Base-by-base conservation (phyloP, 2,888 invertebrate species). In the Electrophaes corylata region DNA sequence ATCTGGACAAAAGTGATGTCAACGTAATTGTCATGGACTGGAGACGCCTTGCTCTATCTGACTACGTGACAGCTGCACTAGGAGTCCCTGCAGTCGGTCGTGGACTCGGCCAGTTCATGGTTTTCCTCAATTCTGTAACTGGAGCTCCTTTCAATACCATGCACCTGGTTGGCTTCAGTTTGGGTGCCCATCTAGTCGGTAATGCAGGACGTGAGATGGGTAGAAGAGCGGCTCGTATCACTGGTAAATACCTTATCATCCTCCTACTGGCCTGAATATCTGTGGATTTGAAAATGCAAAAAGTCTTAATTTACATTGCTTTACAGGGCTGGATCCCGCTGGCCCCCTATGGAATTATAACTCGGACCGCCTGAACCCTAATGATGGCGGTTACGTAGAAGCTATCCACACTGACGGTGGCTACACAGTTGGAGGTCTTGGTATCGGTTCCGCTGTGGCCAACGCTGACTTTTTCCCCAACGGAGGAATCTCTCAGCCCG, bases 401-500 rank as follows among this genome's bases (percentile, higher is more conserved):
- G 81, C 71, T 43, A 82, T 84, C 47, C 84, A 84, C 53, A 92
- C 93, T 48, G 92, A 84, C 10, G 83, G 92, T 4, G 76, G 76
- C 66, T 67, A 70, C 52, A 88, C 92, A 53, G 85, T 75, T 5
- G 77, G 90, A n/a, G 74, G 75, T 70, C 77, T 65, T 73, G 93
- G 68, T 74, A 92, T 84, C 19, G 92, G 92, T 0, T 72, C 79
- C 1, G 73, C 85, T 4, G 76, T 93, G 4, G 93, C 88, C 1
- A 81, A 92, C 63, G 92, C 79, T 1, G 93, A 93, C 74, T 93
- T 93, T 76, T 93, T 92, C 88, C 92, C 93, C 12, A 93, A 94
- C 67, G 86, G 89, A 35, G 93, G 93, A 1, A 76, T 62, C 39
- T 72, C 73, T 3, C 81, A 83, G 50, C 82, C 84, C 1, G 83